Evolutionary conservation across 2,888 invertebrate genomes (phyloP), one percentile per base, ranked within the genome.

Genomic region (Melanostoma scalare): DNA sequence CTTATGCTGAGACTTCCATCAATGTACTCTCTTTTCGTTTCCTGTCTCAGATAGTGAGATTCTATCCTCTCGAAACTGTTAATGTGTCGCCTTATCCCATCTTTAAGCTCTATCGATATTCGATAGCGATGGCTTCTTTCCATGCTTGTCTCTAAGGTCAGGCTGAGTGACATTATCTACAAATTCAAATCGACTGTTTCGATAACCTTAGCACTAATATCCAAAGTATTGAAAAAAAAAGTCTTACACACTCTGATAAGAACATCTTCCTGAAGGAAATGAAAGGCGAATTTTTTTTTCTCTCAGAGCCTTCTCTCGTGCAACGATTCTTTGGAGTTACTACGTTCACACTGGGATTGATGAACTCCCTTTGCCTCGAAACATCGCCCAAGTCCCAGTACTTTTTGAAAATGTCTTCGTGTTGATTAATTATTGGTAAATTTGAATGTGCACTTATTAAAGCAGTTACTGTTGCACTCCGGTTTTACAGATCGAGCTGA

Each of bases 141-240:
- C 20, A 20, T 20, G 20, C 20, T 20, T 20, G 20, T 1, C 20
- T 20, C 20, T 20, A 20, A 20, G 20, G 20, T 20, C 20, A 20
- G 20, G 20, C 20, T 20, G 20, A 20, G 20, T 20, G 0, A 20
- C 20, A 20, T 20, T 20, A 20, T 20, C 1, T 20, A 20, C 20
- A 20, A 20, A 20, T 20, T 20, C 20, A 20, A 1, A 20, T 20
- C 20, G 20, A 20, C 20, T 20, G 20, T 20, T 20, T 20, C 1
- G 0, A 20, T 20, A 1, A 55, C 38, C 36, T 55, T 38, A 31
- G 36, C 10, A 35, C 36, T 36, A n/a, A 55, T 55, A 20, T 55
- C 20, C 10, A 55, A 55, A 9, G 38, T 55, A 10, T 55, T 55
- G 38, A n/a, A 55, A 38, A 55, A 38, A 30, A 55, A 55, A 36